Percentiles rank a stretch among this genome's conserved stretches.
Evolutionary conservation across 2,888 invertebrate species (phyloP).

Genomic region (Blomia tropicalis): DNA sequence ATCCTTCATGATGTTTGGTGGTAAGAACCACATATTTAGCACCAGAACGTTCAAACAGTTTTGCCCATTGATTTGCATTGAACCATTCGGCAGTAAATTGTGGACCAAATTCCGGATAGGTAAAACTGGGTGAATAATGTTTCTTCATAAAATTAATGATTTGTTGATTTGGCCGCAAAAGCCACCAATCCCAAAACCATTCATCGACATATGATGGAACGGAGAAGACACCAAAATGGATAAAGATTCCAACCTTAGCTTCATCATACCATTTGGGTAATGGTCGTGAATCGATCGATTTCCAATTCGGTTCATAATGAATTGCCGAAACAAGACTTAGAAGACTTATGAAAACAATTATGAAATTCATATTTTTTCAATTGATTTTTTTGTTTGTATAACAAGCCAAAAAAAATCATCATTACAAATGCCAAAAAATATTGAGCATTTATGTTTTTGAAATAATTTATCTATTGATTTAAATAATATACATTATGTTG

Average conservation of each 20-base stretch:
- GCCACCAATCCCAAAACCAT: constrained; percentile 31
- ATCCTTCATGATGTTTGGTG: constrained; percentile 41
- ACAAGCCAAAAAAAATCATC: too few relatives aligned
- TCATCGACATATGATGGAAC: constrained; percentile 30
- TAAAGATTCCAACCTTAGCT: constrained; percentile 31
- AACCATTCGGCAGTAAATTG: constrained; percentile 40
- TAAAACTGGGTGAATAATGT: constrained; percentile 39
- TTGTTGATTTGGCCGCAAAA: too few relatives aligned
- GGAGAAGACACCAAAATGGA: constrained; percentile 32
- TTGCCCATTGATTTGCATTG: constrained; percentile 39
- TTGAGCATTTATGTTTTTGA: too few relatives aligned
- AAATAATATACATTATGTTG: too few relatives aligned
- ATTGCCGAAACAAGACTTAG: too few relatives aligned
- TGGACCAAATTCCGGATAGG: constrained; percentile 40
- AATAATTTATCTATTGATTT: too few relatives aligned
- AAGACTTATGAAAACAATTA: too few relatives aligned
- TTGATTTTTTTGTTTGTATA: too few relatives aligned
- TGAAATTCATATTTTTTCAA: too few relatives aligned
- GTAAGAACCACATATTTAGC: constrained; percentile 40
- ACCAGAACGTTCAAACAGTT: constrained; percentile 36
- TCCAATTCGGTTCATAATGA: constrained; percentile 30
- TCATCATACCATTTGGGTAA: constrained; percentile 31
- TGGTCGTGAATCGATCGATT: constrained; percentile 30
- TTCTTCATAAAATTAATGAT: constrained; percentile 35
- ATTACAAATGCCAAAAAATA: too few relatives aligned